Base-by-base conservation (phyloP, 2,888 invertebrate genomes). In the Amphiduros pacificus region DNA sequence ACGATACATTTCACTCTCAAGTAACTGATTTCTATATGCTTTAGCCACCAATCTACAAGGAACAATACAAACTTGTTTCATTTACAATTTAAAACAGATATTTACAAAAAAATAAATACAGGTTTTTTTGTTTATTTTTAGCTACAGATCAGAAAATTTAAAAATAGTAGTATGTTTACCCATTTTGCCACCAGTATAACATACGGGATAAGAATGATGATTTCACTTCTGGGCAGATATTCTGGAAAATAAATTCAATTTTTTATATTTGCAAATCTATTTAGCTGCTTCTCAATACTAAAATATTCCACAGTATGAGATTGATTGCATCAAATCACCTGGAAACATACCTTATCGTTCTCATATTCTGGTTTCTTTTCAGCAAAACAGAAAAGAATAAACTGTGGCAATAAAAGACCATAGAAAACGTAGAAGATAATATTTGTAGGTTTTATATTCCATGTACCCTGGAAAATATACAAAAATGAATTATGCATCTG, bases 181-280 rank as follows among this genome's bases (percentile, higher is more conserved):
- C 61, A 55, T 75, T 78, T 28, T 79, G 74, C 83, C 83, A 83
- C 67, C 74, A 75, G 68, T 77, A 83, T 1, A 77, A 70, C 3
- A 82, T 61, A 31, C 76, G 67, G 3, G 81, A 80, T 6, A 80
- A 64, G 69, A 82, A 82, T 2, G 81, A 81, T 2, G 80, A 73
- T 31, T 66, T 62, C 14, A 67, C 63, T 68, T 82, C 80, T 52
- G 82, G 83, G 68, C 83, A 77, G n/a, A 73, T 73, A 54, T 69
- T 64, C 80, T 81, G 69, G 36, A 70, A 56, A 55, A 22, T 28
- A 54, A 40, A 32, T 4, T n/a, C n/a, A n/a, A n/a, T n/a, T n/a
- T n/a, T n/a, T n/a, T n/a, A n/a, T n/a, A n/a, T n/a, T n/a, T n/a
- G n/a, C n/a, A n/a, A n/a, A n/a, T n/a, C n/a, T n/a, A n/a, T n/a